Percentiles rank a stretch among this genome's conserved stretches.
Conservation (phyloP, 2,797 vertebrate genomes). For the Morelia viridis region DNA sequence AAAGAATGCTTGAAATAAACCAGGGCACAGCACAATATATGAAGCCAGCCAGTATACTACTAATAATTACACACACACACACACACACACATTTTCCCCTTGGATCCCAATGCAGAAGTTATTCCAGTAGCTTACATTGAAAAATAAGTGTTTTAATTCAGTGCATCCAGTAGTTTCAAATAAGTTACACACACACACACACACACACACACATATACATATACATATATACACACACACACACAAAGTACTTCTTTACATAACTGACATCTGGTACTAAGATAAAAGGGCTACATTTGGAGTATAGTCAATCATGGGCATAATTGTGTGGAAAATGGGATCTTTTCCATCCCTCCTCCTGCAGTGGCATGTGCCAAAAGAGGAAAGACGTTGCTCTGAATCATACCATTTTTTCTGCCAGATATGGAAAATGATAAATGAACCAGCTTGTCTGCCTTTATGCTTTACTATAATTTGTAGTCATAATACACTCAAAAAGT, state of each 20-base stretch:
- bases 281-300: not conserved
- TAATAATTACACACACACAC: not conserved
- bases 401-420: not conserved
- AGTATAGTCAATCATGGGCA: not conserved
- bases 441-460: conserved; percentile 8
- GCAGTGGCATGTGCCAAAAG: not conserved
- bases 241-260: not conserved
- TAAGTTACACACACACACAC: not conserved
- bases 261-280: not conserved
- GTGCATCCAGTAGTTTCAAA: not conserved
- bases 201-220: no score
- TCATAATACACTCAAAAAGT: not conserved
- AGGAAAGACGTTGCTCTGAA: not conserved
- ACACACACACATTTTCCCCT: not conserved
- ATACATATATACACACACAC: no score
- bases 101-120: not conserved
- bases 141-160: not conserved
- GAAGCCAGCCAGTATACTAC: not conserved
- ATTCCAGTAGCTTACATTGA: not conserved
- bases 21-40: not conserved
- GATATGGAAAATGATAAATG: conserved; percentile 5
- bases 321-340: not conserved
- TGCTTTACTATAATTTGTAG: not conserved
- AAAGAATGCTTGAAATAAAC: not conserved
- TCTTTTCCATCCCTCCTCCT: not conserved